Conservation (phyloP, 1,140 invertebrate species). For the Acromyrmex charruanus region DNA sequence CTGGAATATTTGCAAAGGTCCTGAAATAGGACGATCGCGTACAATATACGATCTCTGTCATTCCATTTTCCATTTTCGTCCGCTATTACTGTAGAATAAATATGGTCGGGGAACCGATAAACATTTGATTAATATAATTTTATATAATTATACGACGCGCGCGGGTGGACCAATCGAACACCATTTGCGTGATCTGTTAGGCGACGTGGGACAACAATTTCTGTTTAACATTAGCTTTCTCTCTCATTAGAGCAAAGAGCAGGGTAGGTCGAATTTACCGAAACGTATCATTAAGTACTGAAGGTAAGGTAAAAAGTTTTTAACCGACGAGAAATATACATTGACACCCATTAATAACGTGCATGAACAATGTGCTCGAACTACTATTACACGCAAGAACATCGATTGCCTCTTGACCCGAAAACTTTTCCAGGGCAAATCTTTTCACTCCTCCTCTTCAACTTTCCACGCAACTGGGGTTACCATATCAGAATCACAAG, state of each 20-base stretch:
- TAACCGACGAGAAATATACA: neutral
- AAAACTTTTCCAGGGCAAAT: conserved; percentile 9
- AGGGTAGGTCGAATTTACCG: neutral
- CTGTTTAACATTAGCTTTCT: conserved; percentile 30
- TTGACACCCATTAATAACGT: neutral
- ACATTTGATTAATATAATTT: conserved; percentile 35
- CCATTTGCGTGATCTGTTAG: conserved; percentile 19
- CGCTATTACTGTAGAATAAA: neutral
- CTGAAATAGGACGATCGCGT: neutral
- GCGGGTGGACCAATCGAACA: conserved; percentile 10
- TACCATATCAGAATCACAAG: no score
- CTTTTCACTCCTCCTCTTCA: neutral
- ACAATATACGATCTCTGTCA: neutral
- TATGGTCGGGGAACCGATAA: neutral
- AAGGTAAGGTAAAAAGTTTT: neutral
- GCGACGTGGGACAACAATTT: conserved; percentile 16
- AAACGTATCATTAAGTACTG: conserved; percentile 19
- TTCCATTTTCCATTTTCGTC: neutral
- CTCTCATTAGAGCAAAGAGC: conserved; percentile 17
- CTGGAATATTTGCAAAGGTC: neutral
- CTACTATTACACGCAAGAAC: conserved; percentile 1
- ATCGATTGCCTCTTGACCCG: conserved; percentile 19
- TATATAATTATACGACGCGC: conserved; percentile 45
- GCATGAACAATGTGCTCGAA: neutral
- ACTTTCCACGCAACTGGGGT: neutral